Percentiles rank a stretch among this genome's conserved stretches.
Conservation (phyloP, 2,797 vertebrate species). For the Clarias pachynema region DNA sequence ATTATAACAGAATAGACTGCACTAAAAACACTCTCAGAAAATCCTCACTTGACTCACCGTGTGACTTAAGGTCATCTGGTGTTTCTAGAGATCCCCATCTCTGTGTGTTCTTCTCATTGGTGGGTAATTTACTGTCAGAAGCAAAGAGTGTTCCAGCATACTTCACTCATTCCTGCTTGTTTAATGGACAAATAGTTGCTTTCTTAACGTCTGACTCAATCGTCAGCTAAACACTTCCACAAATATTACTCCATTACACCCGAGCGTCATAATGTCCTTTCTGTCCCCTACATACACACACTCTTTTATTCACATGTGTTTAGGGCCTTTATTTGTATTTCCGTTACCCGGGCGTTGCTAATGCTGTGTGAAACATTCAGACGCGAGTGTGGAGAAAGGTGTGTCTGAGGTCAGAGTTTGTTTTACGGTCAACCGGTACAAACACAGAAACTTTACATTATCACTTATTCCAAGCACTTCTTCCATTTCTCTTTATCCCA, state of each 20-base stretch:
- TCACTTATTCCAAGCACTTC: not conserved
- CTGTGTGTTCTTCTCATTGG: conserved; percentile 37
- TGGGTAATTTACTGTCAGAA: conserved; percentile 15
- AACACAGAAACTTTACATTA: not conserved
- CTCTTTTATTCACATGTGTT: conserved; percentile 19
- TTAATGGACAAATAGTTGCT: not conserved
- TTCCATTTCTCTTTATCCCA: conserved; percentile 6
- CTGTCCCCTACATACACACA: conserved; percentile 3
- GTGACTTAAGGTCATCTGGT: not conserved
- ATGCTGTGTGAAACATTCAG: conserved; percentile 4
- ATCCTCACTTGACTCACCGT: not conserved
- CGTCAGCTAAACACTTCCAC: conserved; percentile 25
- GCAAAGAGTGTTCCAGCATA: conserved; percentile 4
- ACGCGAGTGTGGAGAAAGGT: not conserved
- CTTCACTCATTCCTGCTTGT: not conserved
- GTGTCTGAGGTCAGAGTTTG: conserved; percentile 2
- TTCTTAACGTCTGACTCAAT: conserved; percentile 7
- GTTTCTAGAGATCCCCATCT: conserved; percentile 12
- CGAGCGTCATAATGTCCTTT: conserved; percentile 14
- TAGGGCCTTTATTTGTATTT: conserved; percentile 25
- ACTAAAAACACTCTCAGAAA: not conserved
- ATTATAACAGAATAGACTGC: not conserved
- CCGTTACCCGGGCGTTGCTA: conserved; percentile 27
- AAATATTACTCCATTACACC: conserved; percentile 32
- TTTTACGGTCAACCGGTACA: not conserved